Evolutionary conservation across 1,140 invertebrate species (phyloP).

Genomic region (Bombus difficillimus): DNA sequence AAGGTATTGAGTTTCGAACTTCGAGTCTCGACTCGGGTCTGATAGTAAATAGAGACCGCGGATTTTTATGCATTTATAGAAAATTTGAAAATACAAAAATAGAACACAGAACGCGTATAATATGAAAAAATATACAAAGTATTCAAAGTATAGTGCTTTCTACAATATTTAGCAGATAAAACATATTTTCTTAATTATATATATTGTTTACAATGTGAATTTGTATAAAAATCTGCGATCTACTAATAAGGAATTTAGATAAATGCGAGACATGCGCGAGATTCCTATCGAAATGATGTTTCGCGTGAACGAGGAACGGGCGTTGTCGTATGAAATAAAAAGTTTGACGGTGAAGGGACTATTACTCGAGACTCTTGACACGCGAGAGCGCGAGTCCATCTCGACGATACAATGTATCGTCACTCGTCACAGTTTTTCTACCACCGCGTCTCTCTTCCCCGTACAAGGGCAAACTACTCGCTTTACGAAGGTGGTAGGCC

Average conservation of each 20-base stretch:
- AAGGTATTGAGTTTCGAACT: too few relatives aligned
- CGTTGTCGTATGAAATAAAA: background rate
- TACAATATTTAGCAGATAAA: too few relatives aligned
- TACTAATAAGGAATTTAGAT: background rate
- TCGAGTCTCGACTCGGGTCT: too few relatives aligned
- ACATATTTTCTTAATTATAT: too few relatives aligned
- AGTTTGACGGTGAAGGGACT: background rate
- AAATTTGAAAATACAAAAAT: too few relatives aligned
- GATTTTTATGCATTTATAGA: too few relatives aligned
- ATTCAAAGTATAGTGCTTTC: too few relatives aligned
- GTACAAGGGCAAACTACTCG: slow-evolving; percentile 39
- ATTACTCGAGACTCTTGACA: background rate
- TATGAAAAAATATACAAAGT: too few relatives aligned
- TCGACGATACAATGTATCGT: background rate
- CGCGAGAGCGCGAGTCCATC: background rate
- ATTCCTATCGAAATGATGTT: background rate
- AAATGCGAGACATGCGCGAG: background rate
- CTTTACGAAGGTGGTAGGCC: slow-evolving; percentile 34
- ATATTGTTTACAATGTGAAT: too few relatives aligned
- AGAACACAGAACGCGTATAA: too few relatives aligned
- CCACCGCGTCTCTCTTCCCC: background rate
- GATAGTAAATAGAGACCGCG: too few relatives aligned
- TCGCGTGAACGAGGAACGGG: background rate
- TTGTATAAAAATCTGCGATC: background rate
- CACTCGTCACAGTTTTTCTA: slow-evolving; percentile 6